Evolutionary conservation across 2,113 vertebrate genomes (phyloP).

Genomic region (Laterallus jamaicensis): DNA sequence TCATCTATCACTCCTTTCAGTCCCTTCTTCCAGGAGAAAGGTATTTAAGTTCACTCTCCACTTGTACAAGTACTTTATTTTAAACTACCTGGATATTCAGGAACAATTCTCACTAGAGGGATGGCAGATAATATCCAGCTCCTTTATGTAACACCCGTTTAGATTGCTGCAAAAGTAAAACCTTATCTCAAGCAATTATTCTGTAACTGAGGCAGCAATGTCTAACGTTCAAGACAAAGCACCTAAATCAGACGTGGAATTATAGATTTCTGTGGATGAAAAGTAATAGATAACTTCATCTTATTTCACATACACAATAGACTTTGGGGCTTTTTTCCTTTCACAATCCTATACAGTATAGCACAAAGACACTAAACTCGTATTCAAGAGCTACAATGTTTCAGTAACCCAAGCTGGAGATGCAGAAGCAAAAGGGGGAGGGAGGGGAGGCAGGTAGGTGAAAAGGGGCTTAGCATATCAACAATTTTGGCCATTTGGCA

Average conservation of each 20-base stretch:
- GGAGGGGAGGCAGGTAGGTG: too few relatives aligned
- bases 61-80: background rate
- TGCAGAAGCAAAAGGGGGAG: background rate
- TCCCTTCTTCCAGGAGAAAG: background rate
- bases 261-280: background rate
- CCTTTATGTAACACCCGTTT: background rate
- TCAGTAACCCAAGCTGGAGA: background rate
- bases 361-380: too few relatives aligned
- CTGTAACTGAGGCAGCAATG: background rate
- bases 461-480: background rate
- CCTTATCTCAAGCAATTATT: background rate
- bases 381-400: background rate
- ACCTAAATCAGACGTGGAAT: background rate
- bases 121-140: background rate
- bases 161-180: background rate
- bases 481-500: background rate
- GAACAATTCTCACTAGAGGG: background rate
- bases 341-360: background rate
- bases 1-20: background rate
- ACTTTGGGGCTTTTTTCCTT: background rate
- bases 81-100: background rate
- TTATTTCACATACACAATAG: background rate
- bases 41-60: too few relatives aligned
- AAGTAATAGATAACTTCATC: background rate
- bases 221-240: background rate